These are phyloP conservation scores for Halocynthia roretzi DNA, from an alignment of 23 tunicate genomes.

Conservation along the genomic window DNA sequence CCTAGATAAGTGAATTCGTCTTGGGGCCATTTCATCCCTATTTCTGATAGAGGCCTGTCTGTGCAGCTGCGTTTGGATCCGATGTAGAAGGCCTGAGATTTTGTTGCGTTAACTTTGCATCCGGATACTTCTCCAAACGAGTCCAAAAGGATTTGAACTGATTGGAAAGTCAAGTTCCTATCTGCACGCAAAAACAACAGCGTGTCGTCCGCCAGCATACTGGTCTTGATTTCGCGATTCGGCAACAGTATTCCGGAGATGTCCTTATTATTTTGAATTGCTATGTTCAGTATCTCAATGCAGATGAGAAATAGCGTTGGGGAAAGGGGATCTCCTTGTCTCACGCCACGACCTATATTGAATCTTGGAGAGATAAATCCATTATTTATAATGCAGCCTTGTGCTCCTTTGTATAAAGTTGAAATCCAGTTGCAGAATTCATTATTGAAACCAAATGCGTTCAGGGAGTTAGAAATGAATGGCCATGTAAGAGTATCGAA, in stretches of 20 bases:
- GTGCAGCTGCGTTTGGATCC: neutral
- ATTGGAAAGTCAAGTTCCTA: neutral
- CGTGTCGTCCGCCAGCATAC: constrained; percentile 2
- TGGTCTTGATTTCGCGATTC: neutral
- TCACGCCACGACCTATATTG: neutral
- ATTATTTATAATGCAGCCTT: no score
- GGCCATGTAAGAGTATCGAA: no score
- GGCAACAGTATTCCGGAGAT: neutral
- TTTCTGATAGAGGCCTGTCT: neutral
- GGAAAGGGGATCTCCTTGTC: constrained; percentile 22
- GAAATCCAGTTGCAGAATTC: no score
- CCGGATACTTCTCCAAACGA: constrained; percentile 4
- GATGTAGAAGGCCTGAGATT: neutral
- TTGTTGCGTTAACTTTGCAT: neutral
- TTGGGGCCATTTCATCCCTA: constrained; percentile 2
- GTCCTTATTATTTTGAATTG: neutral
- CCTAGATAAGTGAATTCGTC: neutral
- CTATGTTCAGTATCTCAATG: neutral
- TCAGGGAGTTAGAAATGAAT: no score
- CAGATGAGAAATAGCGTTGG: constrained; percentile 1
- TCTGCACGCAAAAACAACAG: neutral
- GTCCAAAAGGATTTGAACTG: neutral
- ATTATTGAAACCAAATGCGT: no score
- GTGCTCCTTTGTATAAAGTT: no score
- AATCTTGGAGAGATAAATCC: no score